Base-by-base conservation (phyloP, 2,797 vertebrate genomes). In the Intellagama lesueurii region DNA sequence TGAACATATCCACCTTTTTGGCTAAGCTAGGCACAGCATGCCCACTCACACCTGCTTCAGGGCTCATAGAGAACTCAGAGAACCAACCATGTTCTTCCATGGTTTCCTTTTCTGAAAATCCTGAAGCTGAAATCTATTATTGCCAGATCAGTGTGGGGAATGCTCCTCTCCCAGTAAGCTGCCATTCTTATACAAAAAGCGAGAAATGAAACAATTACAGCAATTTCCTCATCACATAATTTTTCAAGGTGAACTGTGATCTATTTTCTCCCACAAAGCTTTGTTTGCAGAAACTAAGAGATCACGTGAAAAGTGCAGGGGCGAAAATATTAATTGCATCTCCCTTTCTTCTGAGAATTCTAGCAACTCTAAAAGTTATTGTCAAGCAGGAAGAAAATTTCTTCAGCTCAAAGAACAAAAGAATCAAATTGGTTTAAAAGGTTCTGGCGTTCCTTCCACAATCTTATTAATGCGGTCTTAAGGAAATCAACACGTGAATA, bases 271-370 rank as follows among this genome's bases (percentile, higher is more conserved):
- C 5, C 70, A 32, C 88, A 35, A 90, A 95, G 90, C 84, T 94
- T 93, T 93, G 89, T 89, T 94, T 95, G 76, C 91, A 91, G 80
- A 82, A 95, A 91, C 75, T 87, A 93, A 91, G 86, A 88, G 47
- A 68, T 94, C 95, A 92, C 89, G 69, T 91, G 91, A 49, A 90
- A 94, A 87, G 90, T 83, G 91, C 35, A 80, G 66, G 91, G 24
- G 78, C 30, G 87, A 96, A 96, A 95, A 92, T 91, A 88, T 94
- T 96, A 95, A 95, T 96, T 96, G 91, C 82, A 95, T 94, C 86
- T 8, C 64, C 77, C 79, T 83, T 94, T 94, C 93, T 91, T 89
- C 82, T 94, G 93, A 94, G 64, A 92, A 90, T 81, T 93, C 85
- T 78, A 94, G 77, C 24, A 90, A 88, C 35, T 87, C 76, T 88